Evolutionary conservation across 2,888 invertebrate species (phyloP).

Genomic region (Dicyrtoma fusca): DNA sequence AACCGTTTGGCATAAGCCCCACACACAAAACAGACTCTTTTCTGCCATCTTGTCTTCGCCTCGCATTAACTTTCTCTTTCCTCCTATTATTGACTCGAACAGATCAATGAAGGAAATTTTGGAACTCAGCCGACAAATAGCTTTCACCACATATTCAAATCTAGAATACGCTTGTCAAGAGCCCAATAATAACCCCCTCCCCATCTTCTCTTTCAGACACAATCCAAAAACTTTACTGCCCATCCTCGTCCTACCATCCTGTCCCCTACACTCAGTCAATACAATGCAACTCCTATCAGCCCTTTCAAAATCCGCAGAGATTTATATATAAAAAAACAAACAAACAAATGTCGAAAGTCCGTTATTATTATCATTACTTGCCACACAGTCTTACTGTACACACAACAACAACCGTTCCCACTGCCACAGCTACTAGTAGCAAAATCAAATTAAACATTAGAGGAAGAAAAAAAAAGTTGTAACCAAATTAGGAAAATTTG

Average conservation of each 20-base stretch:
- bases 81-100: constrained; percentile 44
- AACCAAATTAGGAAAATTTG: constrained; percentile 1
- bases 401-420: background rate
- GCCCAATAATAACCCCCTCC: constrained; percentile 13
- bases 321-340: too few relatives aligned
- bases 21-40: constrained; percentile 43
- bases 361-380: too few relatives aligned
- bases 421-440: background rate
- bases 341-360: too few relatives aligned
- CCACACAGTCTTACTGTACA: too few relatives aligned
- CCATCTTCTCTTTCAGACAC: constrained; percentile 8
- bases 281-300: too few relatives aligned
- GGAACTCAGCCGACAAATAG: constrained; percentile 38
- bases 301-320: too few relatives aligned
- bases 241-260: background rate
- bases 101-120: constrained; percentile 48
- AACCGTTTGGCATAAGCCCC: constrained; percentile 42
- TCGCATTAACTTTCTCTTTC: constrained; percentile 42
- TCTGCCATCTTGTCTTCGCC: constrained; percentile 46
- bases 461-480: background rate
- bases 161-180: constrained; percentile 30
- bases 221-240: constrained; percentile 1
- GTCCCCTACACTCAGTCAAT: too few relatives aligned
- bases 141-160: constrained; percentile 25
- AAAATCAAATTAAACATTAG: constrained; percentile 2